These are phyloP conservation scores for Eptesicus fuscus DNA, from an alignment of 2,113 vertebrate genomes.

Conservation along the genomic window DNA sequence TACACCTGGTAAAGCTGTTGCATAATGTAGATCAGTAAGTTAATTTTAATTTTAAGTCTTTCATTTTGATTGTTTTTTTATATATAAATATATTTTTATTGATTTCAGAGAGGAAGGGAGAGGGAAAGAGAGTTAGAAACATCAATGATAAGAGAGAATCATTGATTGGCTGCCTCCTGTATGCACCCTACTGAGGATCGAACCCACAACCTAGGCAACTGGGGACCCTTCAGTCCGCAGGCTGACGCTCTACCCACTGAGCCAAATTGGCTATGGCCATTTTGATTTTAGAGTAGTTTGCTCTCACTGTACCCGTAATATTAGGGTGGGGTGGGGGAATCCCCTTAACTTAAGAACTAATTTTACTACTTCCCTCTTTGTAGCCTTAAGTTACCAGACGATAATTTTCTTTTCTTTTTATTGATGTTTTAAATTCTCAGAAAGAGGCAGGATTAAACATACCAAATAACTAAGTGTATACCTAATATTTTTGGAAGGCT, in stretches of 20 bases:
- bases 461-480: neutral
- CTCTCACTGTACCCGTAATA: neutral
- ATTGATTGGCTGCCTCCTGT: too few species aligned
- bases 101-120: too few species aligned
- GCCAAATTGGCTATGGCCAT: neutral
- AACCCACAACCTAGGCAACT: too few species aligned
- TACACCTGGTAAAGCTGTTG: neutral
- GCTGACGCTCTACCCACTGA: too few species aligned
- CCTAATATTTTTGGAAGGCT: slow-evolving; percentile 19
- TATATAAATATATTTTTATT: too few species aligned
- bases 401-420: neutral
- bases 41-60: neutral
- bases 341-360: neutral
- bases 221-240: too few species aligned
- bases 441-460: slow-evolving; percentile 7
- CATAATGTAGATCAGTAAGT: neutral
- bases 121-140: too few species aligned
- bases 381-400: neutral
- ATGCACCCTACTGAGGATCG: too few species aligned
- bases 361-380: neutral
- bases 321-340: too few species aligned
- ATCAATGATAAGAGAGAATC: too few species aligned
- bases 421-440: neutral
- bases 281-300: slow-evolving; percentile 27
- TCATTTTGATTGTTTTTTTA: neutral